Evolutionary conservation across 2,888 invertebrate genomes (phyloP).

Genomic region (Melipona bicolor): DNA sequence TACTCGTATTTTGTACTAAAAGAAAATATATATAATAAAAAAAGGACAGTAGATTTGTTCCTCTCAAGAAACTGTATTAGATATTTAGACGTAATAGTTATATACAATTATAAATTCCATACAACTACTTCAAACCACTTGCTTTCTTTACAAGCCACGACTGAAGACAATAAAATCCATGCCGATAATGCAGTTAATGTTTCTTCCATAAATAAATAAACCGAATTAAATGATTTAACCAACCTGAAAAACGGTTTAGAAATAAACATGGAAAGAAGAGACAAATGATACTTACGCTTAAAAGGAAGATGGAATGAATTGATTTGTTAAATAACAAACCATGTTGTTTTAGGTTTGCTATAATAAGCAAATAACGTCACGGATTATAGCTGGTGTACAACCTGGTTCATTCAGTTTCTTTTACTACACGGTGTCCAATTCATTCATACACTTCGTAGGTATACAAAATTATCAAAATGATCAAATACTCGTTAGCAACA

Average conservation of each 20-base stretch:
- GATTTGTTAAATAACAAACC: conserved; percentile 83
- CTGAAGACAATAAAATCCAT: conserved; percentile 23
- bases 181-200: conserved; percentile 49
- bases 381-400: conserved; percentile 54
- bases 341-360: conserved; percentile 83
- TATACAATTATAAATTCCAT: neutral
- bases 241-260: conserved; percentile 72
- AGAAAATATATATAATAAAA: neutral
- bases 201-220: conserved; percentile 71
- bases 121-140: neutral
- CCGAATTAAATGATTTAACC: conserved; percentile 76
- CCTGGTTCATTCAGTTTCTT: conserved; percentile 63
- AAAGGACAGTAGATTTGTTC: neutral
- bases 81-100: neutral
- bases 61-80: neutral
- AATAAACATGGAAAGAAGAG: conserved; percentile 16
- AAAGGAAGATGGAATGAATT: conserved; percentile 80
- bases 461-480: neutral
- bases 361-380: conserved; percentile 82
- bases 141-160: neutral
- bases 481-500: neutral
- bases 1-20: neutral
- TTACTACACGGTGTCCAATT: neutral
- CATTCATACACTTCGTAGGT: neutral
- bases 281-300: conserved; percentile 39